These are phyloP conservation scores for Aphaenogaster floridana DNA, from an alignment of 1,140 invertebrate genomes.

Conservation along the genomic window DNA sequence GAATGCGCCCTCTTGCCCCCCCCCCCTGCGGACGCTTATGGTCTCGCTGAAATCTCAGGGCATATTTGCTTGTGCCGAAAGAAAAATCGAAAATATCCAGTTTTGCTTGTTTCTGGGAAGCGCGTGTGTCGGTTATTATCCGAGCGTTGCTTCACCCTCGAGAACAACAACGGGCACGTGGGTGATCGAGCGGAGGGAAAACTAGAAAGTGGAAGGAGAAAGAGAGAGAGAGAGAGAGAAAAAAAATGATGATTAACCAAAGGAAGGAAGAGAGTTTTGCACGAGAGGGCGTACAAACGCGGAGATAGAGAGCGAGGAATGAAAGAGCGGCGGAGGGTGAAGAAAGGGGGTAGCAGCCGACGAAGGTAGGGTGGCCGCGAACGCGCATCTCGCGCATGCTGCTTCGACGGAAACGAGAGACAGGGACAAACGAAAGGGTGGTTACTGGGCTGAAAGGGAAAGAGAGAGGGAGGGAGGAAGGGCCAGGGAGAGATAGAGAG, in stretches of 20 bases:
- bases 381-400: constrained; percentile 69
- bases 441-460: constrained; percentile 4
- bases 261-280: not conserved
- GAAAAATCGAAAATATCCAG: not conserved
- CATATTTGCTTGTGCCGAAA: not conserved
- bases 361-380: constrained; percentile 4
- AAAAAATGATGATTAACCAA: not conserved
- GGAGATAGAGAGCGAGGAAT: not conserved
- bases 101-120: not conserved
- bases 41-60: not conserved
- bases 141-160: not conserved
- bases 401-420: constrained; percentile 61
- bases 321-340: not conserved
- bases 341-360: constrained; percentile 9
- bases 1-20: too few relatives aligned
- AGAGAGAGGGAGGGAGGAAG: not conserved
- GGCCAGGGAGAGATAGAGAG: not conserved
- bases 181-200: not conserved
- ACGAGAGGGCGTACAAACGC: not conserved
- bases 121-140: not conserved
- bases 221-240: constrained; percentile 6
- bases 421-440: constrained; percentile 11
- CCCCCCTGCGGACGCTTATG: not conserved
- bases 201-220: not conserved
- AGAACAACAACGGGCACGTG: not conserved